These are phyloP conservation scores for Agonopterix heracliana DNA, from an alignment of 2,888 invertebrate genomes.

Conservation along the genomic window DNA sequence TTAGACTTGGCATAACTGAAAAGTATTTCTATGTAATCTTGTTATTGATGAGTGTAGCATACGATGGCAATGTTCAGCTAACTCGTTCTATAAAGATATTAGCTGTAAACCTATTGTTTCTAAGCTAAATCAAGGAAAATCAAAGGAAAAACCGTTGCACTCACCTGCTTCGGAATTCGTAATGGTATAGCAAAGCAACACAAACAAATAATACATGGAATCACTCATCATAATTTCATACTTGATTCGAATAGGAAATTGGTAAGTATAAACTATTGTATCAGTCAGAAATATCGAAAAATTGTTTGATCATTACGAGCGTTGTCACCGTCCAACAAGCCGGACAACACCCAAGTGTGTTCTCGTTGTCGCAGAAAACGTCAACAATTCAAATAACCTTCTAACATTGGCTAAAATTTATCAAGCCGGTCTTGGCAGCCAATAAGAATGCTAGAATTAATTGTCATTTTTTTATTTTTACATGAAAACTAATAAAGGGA, in stretches of 20 bases:
- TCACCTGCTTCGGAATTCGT: slow-evolving; percentile 58
- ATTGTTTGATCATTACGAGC: slow-evolving; percentile 70
- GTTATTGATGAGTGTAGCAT: no score
- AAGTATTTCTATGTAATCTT: no score
- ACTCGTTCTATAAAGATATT: no score
- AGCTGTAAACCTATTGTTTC: not conserved
- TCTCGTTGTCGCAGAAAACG: slow-evolving; percentile 14
- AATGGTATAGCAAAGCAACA: slow-evolving; percentile 58
- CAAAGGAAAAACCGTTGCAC: slow-evolving; percentile 21
- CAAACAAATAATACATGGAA: slow-evolving; percentile 57
- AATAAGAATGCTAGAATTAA: no score
- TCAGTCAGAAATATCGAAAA: slow-evolving; percentile 47
- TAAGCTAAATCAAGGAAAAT: not conserved
- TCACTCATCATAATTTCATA: slow-evolving; percentile 72
- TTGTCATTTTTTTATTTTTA: no score
- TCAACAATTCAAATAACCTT: slow-evolving; percentile 2
- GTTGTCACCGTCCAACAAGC: slow-evolving; percentile 48
- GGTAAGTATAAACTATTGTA: slow-evolving; percentile 21
- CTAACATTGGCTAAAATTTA: slow-evolving; percentile 3
- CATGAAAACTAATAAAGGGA: no score
- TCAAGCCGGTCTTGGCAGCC: not conserved
- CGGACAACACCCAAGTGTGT: slow-evolving; percentile 64
- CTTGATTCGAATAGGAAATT: slow-evolving; percentile 25
- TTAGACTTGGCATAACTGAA: no score
- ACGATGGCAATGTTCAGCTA: no score